A percentile compares a stretch with the other conserved stretches of the same genome.
phyloP scores from a whole-genome alignment of 2,797 vertebrate genomes.

The Platalea minor region DNA sequence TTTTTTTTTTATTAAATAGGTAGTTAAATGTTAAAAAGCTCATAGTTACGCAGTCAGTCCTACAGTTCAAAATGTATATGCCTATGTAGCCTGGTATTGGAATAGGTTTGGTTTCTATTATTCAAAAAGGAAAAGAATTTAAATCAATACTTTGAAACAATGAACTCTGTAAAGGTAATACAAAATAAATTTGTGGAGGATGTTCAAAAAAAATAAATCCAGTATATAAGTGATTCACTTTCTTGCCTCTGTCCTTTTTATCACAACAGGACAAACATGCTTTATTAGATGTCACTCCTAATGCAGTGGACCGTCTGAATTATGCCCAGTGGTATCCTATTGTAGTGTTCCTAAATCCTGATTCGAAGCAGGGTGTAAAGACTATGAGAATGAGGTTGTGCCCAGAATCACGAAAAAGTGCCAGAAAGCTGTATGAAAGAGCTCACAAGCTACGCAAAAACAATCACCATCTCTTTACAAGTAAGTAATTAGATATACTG shows the following conservation, averaged over 20 bases:
- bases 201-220: neutral
- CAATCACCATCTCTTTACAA: conserved; percentile 98
- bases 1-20: neutral
- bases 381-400: conserved; percentile 96
- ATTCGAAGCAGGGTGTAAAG: conserved; percentile 97
- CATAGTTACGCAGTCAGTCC: neutral
- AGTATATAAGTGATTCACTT: neutral
- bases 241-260: neutral
- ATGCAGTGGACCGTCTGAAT: conserved; percentile 96
- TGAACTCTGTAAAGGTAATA: neutral
- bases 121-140: neutral
- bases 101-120: neutral
- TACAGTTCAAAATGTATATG: neutral
- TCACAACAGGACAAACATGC: conserved; percentile 92
- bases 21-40: neutral
- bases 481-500: conserved; percentile 76
- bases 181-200: neutral
- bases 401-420: conserved; percentile 96
- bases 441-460: conserved; percentile 98
- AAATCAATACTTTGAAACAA: neutral
- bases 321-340: conserved; percentile 99
- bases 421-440: conserved; percentile 94
- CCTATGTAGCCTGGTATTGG: neutral
- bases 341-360: conserved; percentile 97
- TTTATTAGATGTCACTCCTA: conserved; percentile 96